Conservation (phyloP, 1,140 invertebrate species). For the Zaprionus vittiger region DNA sequence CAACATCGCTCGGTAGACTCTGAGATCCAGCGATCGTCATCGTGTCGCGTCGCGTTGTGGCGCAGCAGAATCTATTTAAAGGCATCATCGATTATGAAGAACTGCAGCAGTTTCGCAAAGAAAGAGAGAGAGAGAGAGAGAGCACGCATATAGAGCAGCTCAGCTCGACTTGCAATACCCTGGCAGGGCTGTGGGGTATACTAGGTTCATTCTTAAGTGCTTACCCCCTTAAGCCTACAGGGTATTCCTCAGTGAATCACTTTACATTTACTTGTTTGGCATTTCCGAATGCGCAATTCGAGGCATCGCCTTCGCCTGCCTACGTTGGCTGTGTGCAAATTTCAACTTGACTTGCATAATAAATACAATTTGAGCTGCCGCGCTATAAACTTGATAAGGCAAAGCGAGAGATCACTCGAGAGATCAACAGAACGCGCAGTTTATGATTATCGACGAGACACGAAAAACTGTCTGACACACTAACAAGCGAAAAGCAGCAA, state of each 20-base stretch:
- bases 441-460: constrained; percentile 61
- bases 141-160: constrained; percentile 20
- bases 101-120: constrained; percentile 6
- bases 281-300: constrained; percentile 44
- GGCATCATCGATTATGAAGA: constrained; percentile 33
- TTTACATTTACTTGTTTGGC: not conserved
- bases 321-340: constrained; percentile 53
- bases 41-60: not conserved
- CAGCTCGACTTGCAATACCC: not conserved
- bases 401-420: not conserved
- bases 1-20: constrained; percentile 23
- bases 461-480: constrained; percentile 18
- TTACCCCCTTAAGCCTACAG: not conserved
- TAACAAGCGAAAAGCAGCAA: constrained; percentile 9
- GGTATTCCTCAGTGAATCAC: constrained; percentile 1
- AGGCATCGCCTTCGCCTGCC: not conserved
- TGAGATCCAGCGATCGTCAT: constrained; percentile 5
- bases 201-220: not conserved
- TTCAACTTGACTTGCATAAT: constrained; percentile 68
- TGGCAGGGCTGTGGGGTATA: not conserved
- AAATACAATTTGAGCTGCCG: constrained; percentile 66
- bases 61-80: constrained; percentile 30
- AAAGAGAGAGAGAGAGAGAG: not conserved
- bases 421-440: constrained; percentile 57
- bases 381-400: constrained; percentile 48